Evolutionary conservation across 2,888 invertebrate genomes (phyloP).

Genomic region (Tachina fera): DNA sequence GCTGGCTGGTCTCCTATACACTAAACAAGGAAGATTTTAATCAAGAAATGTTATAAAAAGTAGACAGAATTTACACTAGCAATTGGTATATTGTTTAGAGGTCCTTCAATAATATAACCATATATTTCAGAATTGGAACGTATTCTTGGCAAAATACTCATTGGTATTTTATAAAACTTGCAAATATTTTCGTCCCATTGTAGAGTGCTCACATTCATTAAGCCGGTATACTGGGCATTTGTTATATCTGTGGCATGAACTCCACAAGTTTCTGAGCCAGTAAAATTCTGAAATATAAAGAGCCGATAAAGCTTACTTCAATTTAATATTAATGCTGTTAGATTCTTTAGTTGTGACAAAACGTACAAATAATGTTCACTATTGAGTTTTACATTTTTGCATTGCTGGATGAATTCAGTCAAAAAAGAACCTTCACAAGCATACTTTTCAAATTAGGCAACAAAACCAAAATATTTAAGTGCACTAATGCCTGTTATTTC

Average conservation of each 20-base stretch:
- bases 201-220: constrained; percentile 95
- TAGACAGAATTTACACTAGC: constrained; percentile 88
- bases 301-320: not conserved
- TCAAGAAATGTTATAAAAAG: not conserved
- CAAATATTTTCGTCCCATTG: constrained; percentile 95
- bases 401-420: no score
- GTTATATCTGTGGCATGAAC: constrained; percentile 97
- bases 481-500: no score
- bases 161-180: constrained; percentile 94
- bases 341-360: no score
- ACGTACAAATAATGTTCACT: no score
- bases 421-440: no score
- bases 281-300: constrained; percentile 84
- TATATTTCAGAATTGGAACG: constrained; percentile 96
- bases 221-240: constrained; percentile 97
- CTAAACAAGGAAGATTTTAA: constrained; percentile 83
- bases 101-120: constrained; percentile 89
- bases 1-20: constrained; percentile 98
- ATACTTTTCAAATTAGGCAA: no score
- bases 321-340: not conserved
- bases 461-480: no score
- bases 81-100: constrained; percentile 91
- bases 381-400: no score
- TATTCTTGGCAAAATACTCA: constrained; percentile 93
- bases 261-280: constrained; percentile 85